Evolutionary conservation across 2,888 invertebrate genomes (phyloP).

Genomic region (Drosophila bunnanda): DNA sequence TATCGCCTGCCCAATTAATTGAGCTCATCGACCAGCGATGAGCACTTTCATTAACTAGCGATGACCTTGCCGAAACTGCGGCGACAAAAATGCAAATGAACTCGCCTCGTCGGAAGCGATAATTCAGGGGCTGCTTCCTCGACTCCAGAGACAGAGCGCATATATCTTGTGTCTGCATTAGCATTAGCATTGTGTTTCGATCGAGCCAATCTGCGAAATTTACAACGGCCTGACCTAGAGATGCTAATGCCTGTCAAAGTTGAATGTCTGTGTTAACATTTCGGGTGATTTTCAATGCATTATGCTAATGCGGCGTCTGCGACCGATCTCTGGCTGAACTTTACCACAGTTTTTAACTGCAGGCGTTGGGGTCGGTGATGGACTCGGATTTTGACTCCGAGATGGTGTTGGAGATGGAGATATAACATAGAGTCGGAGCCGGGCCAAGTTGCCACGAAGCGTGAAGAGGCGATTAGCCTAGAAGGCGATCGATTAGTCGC

Average conservation of each 20-base stretch:
- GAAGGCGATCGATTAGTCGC: slow-evolving; percentile 63
- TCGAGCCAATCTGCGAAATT: slow-evolving; percentile 33
- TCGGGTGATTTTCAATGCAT: slow-evolving; percentile 56
- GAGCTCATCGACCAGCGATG: slow-evolving; percentile 54
- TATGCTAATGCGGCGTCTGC: slow-evolving; percentile 29
- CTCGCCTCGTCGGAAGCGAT: slow-evolving; percentile 46
- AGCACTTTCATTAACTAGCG: slow-evolving; percentile 68
- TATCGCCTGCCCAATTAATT: slow-evolving; percentile 60
- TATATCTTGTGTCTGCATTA: slow-evolving; percentile 41
- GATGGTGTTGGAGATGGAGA: background rate
- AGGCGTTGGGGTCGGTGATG: slow-evolving; percentile 30
- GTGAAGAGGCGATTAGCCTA: slow-evolving; percentile 58
- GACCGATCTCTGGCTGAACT: slow-evolving; percentile 61
- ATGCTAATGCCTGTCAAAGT: slow-evolving; percentile 69
- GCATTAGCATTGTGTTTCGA: slow-evolving; percentile 58
- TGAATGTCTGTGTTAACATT: slow-evolving; percentile 71
- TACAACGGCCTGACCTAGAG: slow-evolving; percentile 69
- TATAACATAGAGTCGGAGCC: background rate
- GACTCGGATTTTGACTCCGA: background rate
- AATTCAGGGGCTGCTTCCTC: slow-evolving; percentile 45
- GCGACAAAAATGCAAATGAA: slow-evolving; percentile 56
- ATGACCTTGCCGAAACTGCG: slow-evolving; percentile 65
- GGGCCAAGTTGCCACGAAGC: slow-evolving; percentile 50
- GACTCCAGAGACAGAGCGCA: slow-evolving; percentile 11
- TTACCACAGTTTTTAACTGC: slow-evolving; percentile 53